Conservation (phyloP, 2,888 invertebrate species). For the Polietes domitor region DNA sequence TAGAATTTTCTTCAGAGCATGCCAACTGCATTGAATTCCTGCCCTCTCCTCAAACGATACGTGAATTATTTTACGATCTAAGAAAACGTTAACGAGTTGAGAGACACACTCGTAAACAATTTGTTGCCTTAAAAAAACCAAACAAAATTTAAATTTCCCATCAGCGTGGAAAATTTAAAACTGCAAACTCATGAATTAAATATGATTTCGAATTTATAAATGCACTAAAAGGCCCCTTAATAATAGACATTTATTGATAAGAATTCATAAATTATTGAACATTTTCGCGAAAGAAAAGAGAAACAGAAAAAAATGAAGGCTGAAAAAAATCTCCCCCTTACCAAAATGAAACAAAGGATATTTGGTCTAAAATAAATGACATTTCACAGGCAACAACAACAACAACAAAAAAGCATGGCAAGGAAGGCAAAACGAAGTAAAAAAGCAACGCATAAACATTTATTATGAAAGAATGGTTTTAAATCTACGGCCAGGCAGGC, state of each 20-base stretch:
- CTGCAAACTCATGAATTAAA: constrained; percentile 19
- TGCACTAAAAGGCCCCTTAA: background rate
- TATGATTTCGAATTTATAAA: constrained; percentile 6
- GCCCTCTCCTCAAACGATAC: background rate
- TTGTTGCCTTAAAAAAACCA: background rate
- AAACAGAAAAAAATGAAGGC: constrained; percentile 26
- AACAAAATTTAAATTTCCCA: background rate
- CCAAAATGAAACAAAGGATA: constrained; percentile 13
- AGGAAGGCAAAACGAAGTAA: constrained; percentile 12
- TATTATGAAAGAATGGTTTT: constrained; percentile 56
- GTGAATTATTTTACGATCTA: background rate
- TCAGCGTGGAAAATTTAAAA: background rate
- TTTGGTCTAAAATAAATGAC: constrained; percentile 42
- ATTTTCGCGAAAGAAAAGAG: constrained; percentile 34
- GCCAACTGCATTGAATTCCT: no score
- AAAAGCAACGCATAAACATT: constrained; percentile 62
- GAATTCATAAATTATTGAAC: constrained; percentile 66
- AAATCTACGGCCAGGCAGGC: constrained; percentile 34
- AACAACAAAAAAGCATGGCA: no score
- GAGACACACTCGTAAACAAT: background rate
- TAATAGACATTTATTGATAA: constrained; percentile 61
- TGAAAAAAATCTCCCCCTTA: constrained; percentile 19
- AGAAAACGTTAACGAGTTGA: background rate
- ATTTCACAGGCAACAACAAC: no score
- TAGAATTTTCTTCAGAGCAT: no score